A percentile compares a stretch with the other conserved stretches of the same genome.
phyloP scores from a whole-genome alignment of 2,113 vertebrate species.

The Lycocorax pyrrhopterus region DNA sequence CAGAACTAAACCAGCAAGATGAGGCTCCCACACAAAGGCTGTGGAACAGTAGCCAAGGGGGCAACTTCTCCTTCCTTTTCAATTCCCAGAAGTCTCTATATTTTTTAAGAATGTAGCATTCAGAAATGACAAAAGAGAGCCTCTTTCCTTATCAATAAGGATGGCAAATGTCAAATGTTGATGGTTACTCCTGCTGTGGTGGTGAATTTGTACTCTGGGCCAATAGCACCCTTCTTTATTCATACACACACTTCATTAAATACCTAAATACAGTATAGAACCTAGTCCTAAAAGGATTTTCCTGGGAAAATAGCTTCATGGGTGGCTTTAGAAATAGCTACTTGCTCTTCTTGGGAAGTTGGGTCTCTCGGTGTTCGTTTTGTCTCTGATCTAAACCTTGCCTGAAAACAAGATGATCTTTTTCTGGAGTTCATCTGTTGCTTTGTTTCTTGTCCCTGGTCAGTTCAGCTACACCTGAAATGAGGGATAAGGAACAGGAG shows the following conservation, averaged over 20 bases:
- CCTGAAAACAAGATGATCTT: slow-evolving; percentile 2
- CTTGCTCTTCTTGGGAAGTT: slow-evolving; percentile 22
- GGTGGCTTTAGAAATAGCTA: slow-evolving; percentile 1
- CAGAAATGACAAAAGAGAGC: slow-evolving; percentile 31
- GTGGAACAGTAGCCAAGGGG: neutral
- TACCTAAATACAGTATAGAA: neutral
- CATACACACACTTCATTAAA: neutral
- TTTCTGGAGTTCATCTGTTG: neutral
- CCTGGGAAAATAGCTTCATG: neutral
- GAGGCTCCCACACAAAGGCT: neutral
- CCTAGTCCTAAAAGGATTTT: neutral
- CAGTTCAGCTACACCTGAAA: neutral
- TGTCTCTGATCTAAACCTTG: neutral
- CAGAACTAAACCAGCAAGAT: neutral
- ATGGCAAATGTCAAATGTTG: neutral
- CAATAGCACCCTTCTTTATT: neutral
- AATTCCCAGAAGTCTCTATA: slow-evolving; percentile 10
- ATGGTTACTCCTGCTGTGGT: neutral
- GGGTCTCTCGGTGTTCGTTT: neutral
- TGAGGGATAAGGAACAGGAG: neutral
- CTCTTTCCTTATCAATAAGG: slow-evolving; percentile 42
- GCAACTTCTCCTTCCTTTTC: neutral
- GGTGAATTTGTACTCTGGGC: neutral
- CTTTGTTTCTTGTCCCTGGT: neutral
- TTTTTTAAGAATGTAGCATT: slow-evolving; percentile 49